A percentile compares a stretch with the other conserved stretches of the same genome.
These are phyloP conservation scores for Acromyrmex charruanus DNA, from an alignment of 1,140 invertebrate genomes.

Conservation along the genomic window DNA sequence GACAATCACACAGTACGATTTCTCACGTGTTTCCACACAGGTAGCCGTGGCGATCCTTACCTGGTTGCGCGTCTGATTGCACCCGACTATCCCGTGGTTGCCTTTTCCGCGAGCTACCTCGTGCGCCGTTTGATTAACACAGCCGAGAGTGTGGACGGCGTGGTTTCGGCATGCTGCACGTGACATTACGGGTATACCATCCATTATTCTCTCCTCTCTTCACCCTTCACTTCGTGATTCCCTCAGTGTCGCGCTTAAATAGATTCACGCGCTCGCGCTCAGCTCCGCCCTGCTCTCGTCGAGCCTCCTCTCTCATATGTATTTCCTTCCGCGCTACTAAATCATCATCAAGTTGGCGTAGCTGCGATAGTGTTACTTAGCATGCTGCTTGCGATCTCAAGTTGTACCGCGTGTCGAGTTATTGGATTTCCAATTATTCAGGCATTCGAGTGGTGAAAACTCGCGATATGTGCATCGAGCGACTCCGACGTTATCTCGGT, in stretches of 20 bases:
- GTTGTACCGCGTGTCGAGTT: slow-evolving; percentile 26
- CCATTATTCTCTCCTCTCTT: slow-evolving; percentile 79
- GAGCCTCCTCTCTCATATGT: slow-evolving; percentile 9
- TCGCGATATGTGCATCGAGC: slow-evolving; percentile 18
- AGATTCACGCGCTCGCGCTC: slow-evolving; percentile 50
- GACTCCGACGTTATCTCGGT: background rate
- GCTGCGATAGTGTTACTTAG: slow-evolving; percentile 58
- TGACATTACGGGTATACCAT: slow-evolving; percentile 82
- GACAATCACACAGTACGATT: slow-evolving; percentile 47
- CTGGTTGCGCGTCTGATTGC: background rate
- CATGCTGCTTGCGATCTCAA: slow-evolving; percentile 41
- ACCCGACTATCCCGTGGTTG: slow-evolving; percentile 24
- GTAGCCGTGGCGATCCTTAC: slow-evolving; percentile 3
- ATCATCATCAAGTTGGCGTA: slow-evolving; percentile 52
- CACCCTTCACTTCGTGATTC: slow-evolving; percentile 48
- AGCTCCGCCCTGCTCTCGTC: background rate
- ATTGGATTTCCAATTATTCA: slow-evolving; percentile 62
- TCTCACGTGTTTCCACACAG: slow-evolving; percentile 28
- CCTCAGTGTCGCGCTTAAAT: slow-evolving; percentile 60
- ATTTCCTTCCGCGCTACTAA: slow-evolving; percentile 59
- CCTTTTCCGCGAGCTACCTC: slow-evolving; percentile 63
- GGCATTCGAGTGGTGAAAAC: slow-evolving; percentile 39
- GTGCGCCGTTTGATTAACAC: slow-evolving; percentile 83
- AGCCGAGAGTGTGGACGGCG: slow-evolving; percentile 79
- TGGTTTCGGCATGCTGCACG: slow-evolving; percentile 79